phyloP scores from a whole-genome alignment of 2,888 invertebrate species.

The Andrena praecox region DNA sequence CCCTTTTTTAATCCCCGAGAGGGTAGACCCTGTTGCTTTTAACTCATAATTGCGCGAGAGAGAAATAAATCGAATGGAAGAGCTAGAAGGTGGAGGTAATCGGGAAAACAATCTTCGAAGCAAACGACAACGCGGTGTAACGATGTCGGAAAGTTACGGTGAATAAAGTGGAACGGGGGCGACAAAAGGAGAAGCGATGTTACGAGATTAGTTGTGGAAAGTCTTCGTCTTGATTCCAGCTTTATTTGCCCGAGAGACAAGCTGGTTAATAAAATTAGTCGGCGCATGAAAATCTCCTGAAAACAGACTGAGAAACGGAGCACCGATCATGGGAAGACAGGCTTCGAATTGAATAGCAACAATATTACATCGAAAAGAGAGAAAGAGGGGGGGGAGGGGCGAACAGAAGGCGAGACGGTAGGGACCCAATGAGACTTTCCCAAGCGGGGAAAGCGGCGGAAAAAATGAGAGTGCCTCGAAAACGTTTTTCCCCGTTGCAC shows the following conservation, averaged over 20 bases:
- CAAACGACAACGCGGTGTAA: conserved; percentile 10
- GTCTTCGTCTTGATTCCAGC: background rate
- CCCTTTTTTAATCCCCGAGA: background rate
- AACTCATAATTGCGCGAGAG: conserved; percentile 18
- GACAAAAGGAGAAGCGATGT: background rate
- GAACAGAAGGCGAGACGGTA: background rate
- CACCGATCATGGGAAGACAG: background rate
- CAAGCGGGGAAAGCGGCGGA: conserved; percentile 65
- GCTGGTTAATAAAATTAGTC: too few species aligned
- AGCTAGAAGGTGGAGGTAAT: background rate
- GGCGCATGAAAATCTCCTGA: too few species aligned
- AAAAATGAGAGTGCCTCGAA: conserved; percentile 57
- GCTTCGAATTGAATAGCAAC: background rate
- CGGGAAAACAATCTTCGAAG: conserved; percentile 11
- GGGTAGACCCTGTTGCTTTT: conserved; percentile 2
- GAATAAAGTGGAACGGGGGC: background rate
- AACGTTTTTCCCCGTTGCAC: conserved; percentile 54
- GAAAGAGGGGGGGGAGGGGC: too few species aligned
- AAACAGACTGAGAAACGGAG: too few species aligned
- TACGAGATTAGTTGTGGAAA: background rate
- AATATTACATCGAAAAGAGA: background rate
- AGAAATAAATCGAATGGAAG: conserved; percentile 23
- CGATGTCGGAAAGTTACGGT: background rate
- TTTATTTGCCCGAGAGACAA: too few species aligned
- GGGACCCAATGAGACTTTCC: conserved; percentile 54